Evolutionary conservation across 2,888 invertebrate species (phyloP).

Genomic region (Apodemia mormo): DNA sequence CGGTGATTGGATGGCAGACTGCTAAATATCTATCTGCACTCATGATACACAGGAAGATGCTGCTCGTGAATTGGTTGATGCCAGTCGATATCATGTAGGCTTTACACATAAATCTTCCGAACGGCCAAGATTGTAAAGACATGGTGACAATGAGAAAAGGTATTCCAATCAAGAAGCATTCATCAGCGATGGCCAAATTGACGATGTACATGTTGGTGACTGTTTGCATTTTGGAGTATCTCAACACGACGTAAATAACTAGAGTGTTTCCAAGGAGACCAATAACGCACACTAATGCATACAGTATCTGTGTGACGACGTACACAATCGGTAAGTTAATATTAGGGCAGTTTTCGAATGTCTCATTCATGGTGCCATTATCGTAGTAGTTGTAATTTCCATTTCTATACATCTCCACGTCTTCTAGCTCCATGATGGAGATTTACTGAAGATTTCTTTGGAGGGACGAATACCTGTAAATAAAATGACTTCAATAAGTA

Average conservation of each 20-base stretch:
- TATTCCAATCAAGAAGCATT: constrained; percentile 94
- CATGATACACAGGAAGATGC: constrained; percentile 95
- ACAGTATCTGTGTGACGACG: constrained; percentile 86
- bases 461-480: constrained; percentile 29
- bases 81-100: constrained; percentile 95
- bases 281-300: constrained; percentile 91
- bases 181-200: constrained; percentile 96
- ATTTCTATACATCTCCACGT: constrained; percentile 60
- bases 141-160: constrained; percentile 94
- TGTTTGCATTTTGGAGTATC: constrained; percentile 97
- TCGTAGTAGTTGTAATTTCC: constrained; percentile 57
- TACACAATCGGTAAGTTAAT: constrained; percentile 79
- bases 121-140: constrained; percentile 91
- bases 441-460: constrained; percentile 18
- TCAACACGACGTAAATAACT: constrained; percentile 93
- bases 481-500: constrained; percentile 1
- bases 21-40: constrained; percentile 96
- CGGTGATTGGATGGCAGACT: constrained; percentile 95
- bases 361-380: constrained; percentile 62
- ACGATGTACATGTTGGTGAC: constrained; percentile 97
- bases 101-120: constrained; percentile 93
- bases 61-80: constrained; percentile 96
- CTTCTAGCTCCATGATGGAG: constrained; percentile 63
- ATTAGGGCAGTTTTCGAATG: constrained; percentile 74
- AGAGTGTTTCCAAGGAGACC: constrained; percentile 94